phyloP scores from a whole-genome alignment of 2,113 vertebrate species.

The Etia nguti region DNA sequence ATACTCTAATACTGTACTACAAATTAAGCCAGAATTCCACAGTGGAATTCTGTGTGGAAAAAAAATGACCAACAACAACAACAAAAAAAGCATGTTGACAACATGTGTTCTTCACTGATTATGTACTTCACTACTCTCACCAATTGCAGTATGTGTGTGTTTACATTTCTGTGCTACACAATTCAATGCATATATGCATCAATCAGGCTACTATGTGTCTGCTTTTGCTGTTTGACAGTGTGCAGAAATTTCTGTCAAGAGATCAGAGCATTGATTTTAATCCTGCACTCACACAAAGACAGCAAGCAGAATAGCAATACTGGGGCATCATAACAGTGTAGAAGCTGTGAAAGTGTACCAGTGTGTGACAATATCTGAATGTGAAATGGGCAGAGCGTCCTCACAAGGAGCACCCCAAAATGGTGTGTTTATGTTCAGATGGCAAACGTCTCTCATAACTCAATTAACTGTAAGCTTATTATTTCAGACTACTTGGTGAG shows the following conservation, averaged over 20 bases:
- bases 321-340: background rate
- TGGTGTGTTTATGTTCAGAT: background rate
- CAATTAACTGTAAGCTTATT: background rate
- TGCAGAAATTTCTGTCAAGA: background rate
- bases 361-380: background rate
- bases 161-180: background rate
- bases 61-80: background rate
- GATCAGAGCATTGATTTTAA: background rate
- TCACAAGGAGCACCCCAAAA: background rate
- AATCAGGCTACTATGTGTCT: background rate
- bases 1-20: background rate
- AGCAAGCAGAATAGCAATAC: background rate
- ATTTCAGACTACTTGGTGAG: background rate
- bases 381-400: background rate
- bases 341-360: background rate
- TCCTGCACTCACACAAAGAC: background rate
- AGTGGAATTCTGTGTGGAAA: background rate
- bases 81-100: background rate
- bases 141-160: background rate
- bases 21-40: background rate
- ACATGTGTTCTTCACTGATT: background rate
- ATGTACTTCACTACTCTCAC: background rate
- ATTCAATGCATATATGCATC: background rate
- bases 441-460: background rate
- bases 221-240: background rate